Conservation (phyloP, 2,797 vertebrate genomes). For the Propithecus perrieri region DNA sequence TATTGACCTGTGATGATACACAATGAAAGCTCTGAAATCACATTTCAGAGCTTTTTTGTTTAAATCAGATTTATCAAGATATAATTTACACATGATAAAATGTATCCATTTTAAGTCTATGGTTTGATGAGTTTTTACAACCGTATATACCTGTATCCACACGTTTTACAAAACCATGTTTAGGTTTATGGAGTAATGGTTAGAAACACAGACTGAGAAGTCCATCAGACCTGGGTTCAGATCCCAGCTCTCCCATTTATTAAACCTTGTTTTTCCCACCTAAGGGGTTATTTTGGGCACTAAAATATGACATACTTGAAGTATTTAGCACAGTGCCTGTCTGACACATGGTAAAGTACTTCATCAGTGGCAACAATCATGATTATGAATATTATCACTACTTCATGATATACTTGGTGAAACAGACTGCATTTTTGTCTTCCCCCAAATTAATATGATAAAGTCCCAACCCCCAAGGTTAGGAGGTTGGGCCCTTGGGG, state of each 20-base stretch:
- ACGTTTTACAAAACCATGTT: not conserved
- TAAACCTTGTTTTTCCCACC: not conserved
- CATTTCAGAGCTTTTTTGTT: conserved; percentile 36
- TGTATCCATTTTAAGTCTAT: not conserved
- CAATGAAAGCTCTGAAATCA: conserved; percentile 57
- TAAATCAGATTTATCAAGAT: not conserved
- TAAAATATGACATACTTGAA: not conserved
- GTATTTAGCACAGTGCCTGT: not conserved
- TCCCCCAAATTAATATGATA: not conserved
- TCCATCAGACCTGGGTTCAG: not conserved
- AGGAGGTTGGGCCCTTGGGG: not conserved
- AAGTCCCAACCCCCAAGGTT: not conserved
- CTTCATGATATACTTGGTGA: not conserved
- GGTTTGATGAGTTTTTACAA: not conserved
- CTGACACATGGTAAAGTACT: not conserved
- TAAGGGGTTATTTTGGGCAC: not conserved
- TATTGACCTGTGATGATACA: conserved; percentile 21
- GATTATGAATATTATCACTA: not conserved
- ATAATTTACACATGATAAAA: not conserved
- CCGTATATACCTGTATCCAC: not conserved
- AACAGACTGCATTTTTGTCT: not conserved
- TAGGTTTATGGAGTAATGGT: not conserved
- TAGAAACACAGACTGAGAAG: not conserved
- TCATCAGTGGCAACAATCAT: not conserved
- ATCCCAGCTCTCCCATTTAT: not conserved